Base-by-base conservation (phyloP, 2,888 invertebrate genomes). In the Sclerodermus sp. region DNA sequence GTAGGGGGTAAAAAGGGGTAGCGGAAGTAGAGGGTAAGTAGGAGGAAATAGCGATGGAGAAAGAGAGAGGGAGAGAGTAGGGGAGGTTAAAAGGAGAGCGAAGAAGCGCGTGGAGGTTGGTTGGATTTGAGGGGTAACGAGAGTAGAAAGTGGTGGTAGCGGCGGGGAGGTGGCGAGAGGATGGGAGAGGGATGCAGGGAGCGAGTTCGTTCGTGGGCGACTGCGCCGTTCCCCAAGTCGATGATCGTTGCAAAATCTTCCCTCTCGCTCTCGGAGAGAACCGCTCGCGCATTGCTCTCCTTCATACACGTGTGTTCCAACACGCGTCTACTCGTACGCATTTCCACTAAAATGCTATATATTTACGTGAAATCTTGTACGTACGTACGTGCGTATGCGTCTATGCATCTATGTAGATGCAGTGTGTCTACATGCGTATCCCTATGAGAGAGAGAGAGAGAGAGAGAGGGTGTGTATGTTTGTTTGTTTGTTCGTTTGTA, bases 161-260 rank as follows among this genome's bases (percentile, higher is more conserved):
- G 36, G 48, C 40, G 17, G 41, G 23, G 23, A 8, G 23, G 3
- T 23, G 4, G 17, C 36, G 45, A 36, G 12, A 29, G 47, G 52
- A 45, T 60, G 54, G 52, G 60, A 53, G 52, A 36, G 47, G 14
- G 42, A 49, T 58, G n/a, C n/a, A n/a, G n/a, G n/a, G n/a, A n/a
- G 46, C 53, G 64, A 44, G 56, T 47, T 49, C 57, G 58, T 59
- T 64, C 60, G 60, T 62, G 55, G 57, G 57, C 58, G 58, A 58
- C 58, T 55, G 64, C 62, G 64, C 62, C 52, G 56, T 60, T 51
- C 56, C 53, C 55, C 58, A 45, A 64, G 60, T 60, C 56, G 63
- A 65, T 60, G 62, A 66, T 64, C 64, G 62, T 58, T 60, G 62
- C 60, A 60, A 62, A 58, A 55, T 55, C 51, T 50, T 54, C 63